Percentiles rank a stretch among this genome's conserved stretches.
Evolutionary conservation across 2,888 invertebrate genomes (phyloP).

Genomic region (Cylloceria caligata): DNA sequence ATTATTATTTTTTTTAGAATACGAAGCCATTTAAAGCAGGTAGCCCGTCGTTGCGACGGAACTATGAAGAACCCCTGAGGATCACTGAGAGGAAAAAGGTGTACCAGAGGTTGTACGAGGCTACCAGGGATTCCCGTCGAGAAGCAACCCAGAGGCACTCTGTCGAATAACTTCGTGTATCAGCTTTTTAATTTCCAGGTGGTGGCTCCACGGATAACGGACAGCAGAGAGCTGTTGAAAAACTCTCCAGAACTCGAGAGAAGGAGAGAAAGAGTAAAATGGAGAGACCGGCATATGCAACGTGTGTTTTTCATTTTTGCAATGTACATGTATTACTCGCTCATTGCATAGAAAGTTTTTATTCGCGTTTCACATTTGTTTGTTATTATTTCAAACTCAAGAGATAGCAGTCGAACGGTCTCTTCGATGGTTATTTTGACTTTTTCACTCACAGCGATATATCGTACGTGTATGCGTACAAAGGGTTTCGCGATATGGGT

Average conservation of each 20-base stretch:
- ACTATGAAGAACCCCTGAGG: slow-evolving; percentile 57
- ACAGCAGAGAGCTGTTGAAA: slow-evolving; percentile 46
- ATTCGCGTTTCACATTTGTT: slow-evolving; percentile 1
- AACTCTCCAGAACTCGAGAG: slow-evolving; percentile 41
- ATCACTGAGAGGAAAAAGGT: slow-evolving; percentile 15
- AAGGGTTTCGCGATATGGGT: not conserved
- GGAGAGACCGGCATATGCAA: slow-evolving; percentile 5
- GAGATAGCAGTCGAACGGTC: slow-evolving; percentile 2
- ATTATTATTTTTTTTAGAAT: slow-evolving; percentile 13
- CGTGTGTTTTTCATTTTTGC: slow-evolving; percentile 9
- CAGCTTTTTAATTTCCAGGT: slow-evolving; percentile 63
- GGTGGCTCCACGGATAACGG: slow-evolving; percentile 10
- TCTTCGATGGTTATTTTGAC: not conserved
- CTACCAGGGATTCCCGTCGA: not conserved
- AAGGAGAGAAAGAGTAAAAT: not conserved
- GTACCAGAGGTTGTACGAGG: slow-evolving; percentile 17
- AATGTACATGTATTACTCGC: slow-evolving; percentile 6
- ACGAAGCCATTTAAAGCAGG: slow-evolving; percentile 38
- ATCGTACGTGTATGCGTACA: not conserved
- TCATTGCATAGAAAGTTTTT: not conserved
- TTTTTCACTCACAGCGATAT: not conserved
- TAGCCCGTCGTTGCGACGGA: slow-evolving; percentile 28
- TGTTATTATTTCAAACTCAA: not conserved
- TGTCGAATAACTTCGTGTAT: slow-evolving; percentile 64
- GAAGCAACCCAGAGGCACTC: slow-evolving; percentile 45